phyloP scores from a whole-genome alignment of 1,140 invertebrate genomes.

The Drosophila orena region DNA sequence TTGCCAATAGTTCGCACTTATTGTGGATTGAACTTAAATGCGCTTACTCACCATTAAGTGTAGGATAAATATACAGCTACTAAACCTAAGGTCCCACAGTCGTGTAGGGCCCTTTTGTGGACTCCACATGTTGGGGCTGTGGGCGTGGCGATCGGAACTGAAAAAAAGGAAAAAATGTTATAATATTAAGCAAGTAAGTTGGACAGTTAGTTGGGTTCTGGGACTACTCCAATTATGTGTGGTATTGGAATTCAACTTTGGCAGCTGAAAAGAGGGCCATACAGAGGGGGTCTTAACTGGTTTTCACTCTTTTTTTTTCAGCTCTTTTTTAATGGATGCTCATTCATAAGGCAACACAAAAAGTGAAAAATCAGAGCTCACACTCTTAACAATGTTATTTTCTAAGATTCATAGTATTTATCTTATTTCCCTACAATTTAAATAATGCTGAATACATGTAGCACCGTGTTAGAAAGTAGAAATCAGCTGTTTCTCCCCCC shows the following conservation, averaged over 20 bases:
- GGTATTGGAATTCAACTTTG: not conserved
- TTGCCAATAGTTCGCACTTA: not conserved
- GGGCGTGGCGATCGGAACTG: constrained; percentile 65
- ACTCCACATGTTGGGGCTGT: constrained; percentile 84
- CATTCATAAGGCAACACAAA: not conserved
- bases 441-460: constrained; percentile 7
- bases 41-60: constrained; percentile 80
- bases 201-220: too few relatives aligned
- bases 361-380: not conserved
- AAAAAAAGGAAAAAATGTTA: constrained; percentile 6
- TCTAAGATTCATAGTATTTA: not conserved
- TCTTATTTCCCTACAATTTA: constrained; percentile 22
- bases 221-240: constrained; percentile 33
- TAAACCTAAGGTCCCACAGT: constrained; percentile 84
- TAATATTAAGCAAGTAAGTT: not conserved
- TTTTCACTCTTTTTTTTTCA: constrained; percentile 9
- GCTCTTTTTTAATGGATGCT: constrained; percentile 1
- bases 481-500: constrained; percentile 6
- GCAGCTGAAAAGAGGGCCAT: not conserved
- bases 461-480: constrained; percentile 12
- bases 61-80: constrained; percentile 84
- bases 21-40: not conserved
- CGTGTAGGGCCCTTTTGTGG: constrained; percentile 85
- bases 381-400: not conserved
- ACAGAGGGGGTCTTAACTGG: constrained; percentile 2